A percentile compares a stretch with the other conserved stretches of the same genome.
Evolutionary conservation across 1,140 invertebrate genomes (phyloP).

Genomic region (Drosophila paulistorum): DNA sequence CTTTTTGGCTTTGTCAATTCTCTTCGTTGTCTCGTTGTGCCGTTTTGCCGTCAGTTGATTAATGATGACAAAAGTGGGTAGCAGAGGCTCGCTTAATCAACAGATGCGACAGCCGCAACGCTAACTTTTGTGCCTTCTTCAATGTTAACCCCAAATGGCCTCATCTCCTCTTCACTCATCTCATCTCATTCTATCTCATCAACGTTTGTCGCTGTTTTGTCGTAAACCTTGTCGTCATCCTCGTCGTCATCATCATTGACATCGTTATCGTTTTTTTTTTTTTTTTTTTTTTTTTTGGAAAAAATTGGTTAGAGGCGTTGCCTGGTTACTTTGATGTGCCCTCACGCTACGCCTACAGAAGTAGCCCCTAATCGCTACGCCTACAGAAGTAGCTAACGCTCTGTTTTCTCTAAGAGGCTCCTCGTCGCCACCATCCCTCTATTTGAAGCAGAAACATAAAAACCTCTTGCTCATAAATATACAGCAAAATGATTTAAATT

Average conservation of each 20-base stretch:
- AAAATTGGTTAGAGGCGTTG: slow-evolving; percentile 51
- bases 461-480: slow-evolving; percentile 19
- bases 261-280: slow-evolving; percentile 19
- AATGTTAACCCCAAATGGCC: slow-evolving; percentile 37
- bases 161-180: neutral
- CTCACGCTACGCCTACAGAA: slow-evolving; percentile 53
- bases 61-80: slow-evolving; percentile 73
- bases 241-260: slow-evolving; percentile 38
- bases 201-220: slow-evolving; percentile 32
- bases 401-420: too few species aligned
- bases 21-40: slow-evolving; percentile 33
- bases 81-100: slow-evolving; percentile 60
- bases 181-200: slow-evolving; percentile 47
- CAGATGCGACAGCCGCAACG: slow-evolving; percentile 58
- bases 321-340: slow-evolving; percentile 70
- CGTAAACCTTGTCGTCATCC: too few species aligned
- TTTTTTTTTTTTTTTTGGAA: too few species aligned
- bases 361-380: slow-evolving; percentile 24
- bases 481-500: slow-evolving; percentile 43
- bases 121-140: slow-evolving; percentile 16
- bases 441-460: slow-evolving; percentile 40
- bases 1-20: slow-evolving; percentile 68
- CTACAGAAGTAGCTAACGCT: neutral
- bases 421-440: neutral
- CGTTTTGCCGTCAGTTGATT: slow-evolving; percentile 67